Percentiles rank a stretch among this genome's conserved stretches.
Conservation (phyloP, 1,140 invertebrate genomes). For the Nautilus pompilius region DNA sequence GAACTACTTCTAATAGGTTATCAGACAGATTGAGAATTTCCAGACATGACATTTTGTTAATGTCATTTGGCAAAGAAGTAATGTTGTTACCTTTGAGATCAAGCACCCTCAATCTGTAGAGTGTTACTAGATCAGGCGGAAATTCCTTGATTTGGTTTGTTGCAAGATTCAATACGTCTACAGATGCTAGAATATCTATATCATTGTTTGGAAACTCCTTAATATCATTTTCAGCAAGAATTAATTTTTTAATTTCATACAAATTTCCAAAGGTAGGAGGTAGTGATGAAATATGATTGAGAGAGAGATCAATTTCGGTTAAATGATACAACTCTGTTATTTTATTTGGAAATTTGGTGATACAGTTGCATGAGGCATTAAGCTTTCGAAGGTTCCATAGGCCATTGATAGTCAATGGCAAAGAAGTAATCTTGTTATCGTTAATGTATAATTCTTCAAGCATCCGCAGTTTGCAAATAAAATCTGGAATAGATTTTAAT, state of each 20-base stretch:
- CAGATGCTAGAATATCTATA: conserved; percentile 37
- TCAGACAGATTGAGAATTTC: conserved; percentile 38
- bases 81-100: conserved; percentile 36
- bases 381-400: conserved; percentile 30
- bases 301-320: conserved; percentile 36
- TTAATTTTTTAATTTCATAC: conserved; percentile 29
- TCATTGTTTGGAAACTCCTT: conserved; percentile 30
- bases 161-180: conserved; percentile 33
- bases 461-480: conserved; percentile 29
- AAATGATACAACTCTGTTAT: conserved; percentile 35
- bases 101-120: conserved; percentile 40
- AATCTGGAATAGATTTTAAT: conserved; percentile 34
- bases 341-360: conserved; percentile 31
- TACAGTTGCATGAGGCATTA: conserved; percentile 39
- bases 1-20: conserved; percentile 43
- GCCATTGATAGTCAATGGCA: conserved; percentile 32
- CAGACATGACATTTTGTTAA: conserved; percentile 37
- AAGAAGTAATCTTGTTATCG: conserved; percentile 30
- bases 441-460: conserved; percentile 35
- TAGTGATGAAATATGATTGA: conserved; percentile 37
- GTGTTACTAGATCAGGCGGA: conserved; percentile 38
- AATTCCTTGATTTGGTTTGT: conserved; percentile 41
- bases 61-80: conserved; percentile 32
- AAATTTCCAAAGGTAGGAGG: conserved; percentile 41
- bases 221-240: conserved; percentile 45